Evolutionary conservation across 1,140 invertebrate genomes (phyloP), one percentile per base, ranked within the genome.

Genomic region (Phthorimaea operculella): DNA sequence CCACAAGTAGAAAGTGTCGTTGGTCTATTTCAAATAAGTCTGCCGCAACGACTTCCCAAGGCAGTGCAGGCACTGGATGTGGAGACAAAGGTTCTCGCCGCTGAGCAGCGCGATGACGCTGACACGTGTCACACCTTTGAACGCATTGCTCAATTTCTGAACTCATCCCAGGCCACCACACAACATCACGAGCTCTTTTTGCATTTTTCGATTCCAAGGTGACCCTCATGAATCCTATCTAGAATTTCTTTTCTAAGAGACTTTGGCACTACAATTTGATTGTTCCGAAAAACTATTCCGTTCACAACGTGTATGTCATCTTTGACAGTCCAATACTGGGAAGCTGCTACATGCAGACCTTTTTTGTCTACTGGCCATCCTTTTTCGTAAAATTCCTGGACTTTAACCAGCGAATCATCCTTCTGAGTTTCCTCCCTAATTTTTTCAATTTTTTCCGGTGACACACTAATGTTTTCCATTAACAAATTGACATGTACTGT

Each of bases 141-240:
- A 77, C 60, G 4, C 42, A 49, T 10, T 62, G 45, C 55, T 55
- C 58, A 16, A 76, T 68, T 33, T 75, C 55, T 5, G 52, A 53
- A 39, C 58, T 53, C 56, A 78, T 71, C 10, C 60, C 60, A 15
- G 72, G 73, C 70, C 73, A 76, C 49, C 61, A 77, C 16, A 78
- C 51, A 21, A 64, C 52, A 49, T 70, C 68, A 49, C 64, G 58
- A 36, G 73, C 71, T 33, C 60, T 34, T 12, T 49, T 65, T 60
- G 16, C 66, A 66, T 42, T 66, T 63, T 28, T 76, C 72, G 16
- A 73, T 63, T 0, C 74, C 76, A 16, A 74, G 44, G 49, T 79
- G 76, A 12, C 59, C 63, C 11, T 63, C 45, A 50, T 79, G 74
- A 16, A 76, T 54, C 10, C 45, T 15, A 14, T 11, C 9, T 5